Conservation (phyloP, 1,140 invertebrate species). For the Formica selysi region DNA sequence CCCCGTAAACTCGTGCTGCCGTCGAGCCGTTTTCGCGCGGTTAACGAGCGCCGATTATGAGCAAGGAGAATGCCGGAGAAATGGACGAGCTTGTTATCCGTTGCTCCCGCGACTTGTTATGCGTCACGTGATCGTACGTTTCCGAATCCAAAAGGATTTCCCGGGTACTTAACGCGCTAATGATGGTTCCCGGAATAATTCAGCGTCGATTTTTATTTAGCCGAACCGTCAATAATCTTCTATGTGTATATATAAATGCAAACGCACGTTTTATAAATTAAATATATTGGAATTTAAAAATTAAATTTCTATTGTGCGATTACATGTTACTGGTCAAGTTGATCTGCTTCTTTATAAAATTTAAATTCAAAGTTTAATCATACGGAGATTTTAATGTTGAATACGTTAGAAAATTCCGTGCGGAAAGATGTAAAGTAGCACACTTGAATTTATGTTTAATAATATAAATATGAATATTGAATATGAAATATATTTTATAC, state of each 20-base stretch:
- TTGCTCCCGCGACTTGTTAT: slow-evolving; percentile 19
- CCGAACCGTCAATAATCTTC: neutral
- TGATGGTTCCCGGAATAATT: neutral
- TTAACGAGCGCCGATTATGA: slow-evolving; percentile 56
- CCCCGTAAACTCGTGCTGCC: slow-evolving; percentile 18
- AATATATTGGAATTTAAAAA: neutral
- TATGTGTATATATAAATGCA: too few species aligned
- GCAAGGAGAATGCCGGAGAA: slow-evolving; percentile 20
- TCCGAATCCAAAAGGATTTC: neutral
- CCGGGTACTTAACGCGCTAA: neutral
- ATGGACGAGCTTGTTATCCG: slow-evolving; percentile 45
- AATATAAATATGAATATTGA: slow-evolving; percentile 7
- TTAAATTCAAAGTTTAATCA: neutral
- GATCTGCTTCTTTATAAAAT: neutral
- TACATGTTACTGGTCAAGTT: neutral
- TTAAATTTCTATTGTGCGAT: neutral
- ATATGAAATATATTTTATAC: slow-evolving; percentile 8
- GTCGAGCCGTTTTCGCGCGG: neutral
- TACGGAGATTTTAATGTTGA: neutral
- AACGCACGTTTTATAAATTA: neutral
- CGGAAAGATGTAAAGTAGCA: neutral
- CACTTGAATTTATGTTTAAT: slow-evolving; percentile 11
- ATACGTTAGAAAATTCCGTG: neutral
- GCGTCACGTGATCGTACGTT: neutral
- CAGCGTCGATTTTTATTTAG: neutral